Evolutionary conservation across 2,888 invertebrate genomes (phyloP).

Genomic region (Lasiommata megera): DNA sequence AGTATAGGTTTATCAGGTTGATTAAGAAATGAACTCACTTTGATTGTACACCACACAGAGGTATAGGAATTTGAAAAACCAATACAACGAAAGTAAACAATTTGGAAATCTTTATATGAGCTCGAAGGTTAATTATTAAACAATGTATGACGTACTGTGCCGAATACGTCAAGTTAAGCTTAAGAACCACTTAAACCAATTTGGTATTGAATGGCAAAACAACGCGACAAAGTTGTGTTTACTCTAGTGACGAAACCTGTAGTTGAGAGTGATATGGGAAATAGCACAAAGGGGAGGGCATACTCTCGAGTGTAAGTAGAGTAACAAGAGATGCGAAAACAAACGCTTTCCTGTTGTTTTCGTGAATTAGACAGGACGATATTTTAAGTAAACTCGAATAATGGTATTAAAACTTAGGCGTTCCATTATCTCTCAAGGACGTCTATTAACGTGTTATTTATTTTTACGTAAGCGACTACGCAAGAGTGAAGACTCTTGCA

Average conservation of each 20-base stretch:
- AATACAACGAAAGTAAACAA: too few relatives aligned
- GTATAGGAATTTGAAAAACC: too few relatives aligned
- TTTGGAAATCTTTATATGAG: too few relatives aligned
- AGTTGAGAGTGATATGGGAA: not conserved
- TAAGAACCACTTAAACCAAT: not conserved
- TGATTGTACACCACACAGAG: too few relatives aligned
- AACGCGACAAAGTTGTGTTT: slow-evolving; percentile 5
- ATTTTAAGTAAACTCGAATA: slow-evolving; percentile 18
- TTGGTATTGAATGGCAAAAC: slow-evolving; percentile 1
- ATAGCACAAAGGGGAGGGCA: not conserved
- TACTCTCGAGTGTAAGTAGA: slow-evolving; percentile 12
- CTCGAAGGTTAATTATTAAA: too few relatives aligned
- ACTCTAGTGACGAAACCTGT: not conserved
- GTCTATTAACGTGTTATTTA: slow-evolving; percentile 6
- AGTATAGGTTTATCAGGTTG: too few relatives aligned
- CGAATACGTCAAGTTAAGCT: not conserved
- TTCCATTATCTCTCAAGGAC: not conserved
- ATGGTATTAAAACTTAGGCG: not conserved
- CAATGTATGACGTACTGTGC: not conserved
- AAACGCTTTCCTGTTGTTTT: slow-evolving; percentile 32
- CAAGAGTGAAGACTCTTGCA: not conserved
- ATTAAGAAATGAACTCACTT: too few relatives aligned
- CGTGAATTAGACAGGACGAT: slow-evolving; percentile 23
- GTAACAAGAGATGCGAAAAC: slow-evolving; percentile 30
- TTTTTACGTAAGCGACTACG: not conserved